Conservation (phyloP, 1,140 invertebrate species). For the Zophobas atratus region DNA sequence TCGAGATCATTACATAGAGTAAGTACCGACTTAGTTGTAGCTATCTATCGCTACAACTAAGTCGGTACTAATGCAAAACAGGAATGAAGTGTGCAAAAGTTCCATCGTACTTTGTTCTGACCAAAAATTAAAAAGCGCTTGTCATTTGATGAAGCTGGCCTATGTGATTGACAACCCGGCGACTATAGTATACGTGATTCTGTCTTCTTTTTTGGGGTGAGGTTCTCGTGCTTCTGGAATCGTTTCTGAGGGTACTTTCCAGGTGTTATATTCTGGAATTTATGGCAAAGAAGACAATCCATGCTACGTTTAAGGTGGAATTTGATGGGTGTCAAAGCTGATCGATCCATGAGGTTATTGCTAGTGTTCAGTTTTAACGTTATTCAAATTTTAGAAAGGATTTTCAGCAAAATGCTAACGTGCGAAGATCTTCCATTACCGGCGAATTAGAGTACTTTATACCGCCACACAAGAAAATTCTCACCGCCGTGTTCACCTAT, state of each 20-base stretch:
- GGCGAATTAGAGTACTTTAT: slow-evolving; percentile 47
- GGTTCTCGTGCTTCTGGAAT: neutral
- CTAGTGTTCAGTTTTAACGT: slow-evolving; percentile 3
- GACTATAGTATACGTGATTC: slow-evolving; percentile 92
- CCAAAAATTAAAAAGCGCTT: slow-evolving; percentile 48
- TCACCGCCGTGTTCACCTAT: slow-evolving; percentile 24
- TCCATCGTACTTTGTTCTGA: slow-evolving; percentile 53
- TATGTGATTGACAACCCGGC: slow-evolving; percentile 96
- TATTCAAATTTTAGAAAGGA: slow-evolving; percentile 20
- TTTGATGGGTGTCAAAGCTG: slow-evolving; percentile 84
- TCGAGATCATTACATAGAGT: neutral
- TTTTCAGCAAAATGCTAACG: slow-evolving; percentile 35
- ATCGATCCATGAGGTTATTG: slow-evolving; percentile 72
- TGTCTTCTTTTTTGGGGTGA: slow-evolving; percentile 97
- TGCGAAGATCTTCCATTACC: slow-evolving; percentile 29
- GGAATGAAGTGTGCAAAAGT: slow-evolving; percentile 55
- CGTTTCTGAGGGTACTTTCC: slow-evolving; percentile 47
- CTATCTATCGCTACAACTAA: neutral
- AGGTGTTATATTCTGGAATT: slow-evolving; percentile 89
- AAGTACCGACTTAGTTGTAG: neutral
- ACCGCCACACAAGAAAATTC: slow-evolving; percentile 23
- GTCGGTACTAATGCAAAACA: slow-evolving; percentile 24
- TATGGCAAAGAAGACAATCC: slow-evolving; percentile 93
- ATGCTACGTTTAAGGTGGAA: slow-evolving; percentile 93
- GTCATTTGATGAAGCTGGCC: slow-evolving; percentile 82